phyloP scores from a whole-genome alignment of 2,888 invertebrate genomes.

The Folsomia candida region DNA sequence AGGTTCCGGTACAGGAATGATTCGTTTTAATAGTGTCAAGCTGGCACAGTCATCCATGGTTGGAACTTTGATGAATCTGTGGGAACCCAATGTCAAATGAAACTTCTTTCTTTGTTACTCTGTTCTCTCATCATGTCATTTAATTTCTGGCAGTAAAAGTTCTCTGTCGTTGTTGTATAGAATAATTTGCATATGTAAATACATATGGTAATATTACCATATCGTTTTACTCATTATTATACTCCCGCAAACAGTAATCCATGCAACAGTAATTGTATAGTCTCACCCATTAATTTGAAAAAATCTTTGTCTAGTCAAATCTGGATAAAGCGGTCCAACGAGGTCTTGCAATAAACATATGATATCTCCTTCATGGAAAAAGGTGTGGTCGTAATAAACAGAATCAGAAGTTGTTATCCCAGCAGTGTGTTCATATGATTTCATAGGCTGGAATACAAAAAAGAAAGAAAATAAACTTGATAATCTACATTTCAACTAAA shows the following conservation, averaged over 20 bases:
- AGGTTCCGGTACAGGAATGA: not conserved
- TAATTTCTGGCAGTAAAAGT: too few species aligned
- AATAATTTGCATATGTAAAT: too few species aligned
- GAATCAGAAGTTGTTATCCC: not conserved
- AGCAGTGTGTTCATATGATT: not conserved
- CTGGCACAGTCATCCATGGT: not conserved
- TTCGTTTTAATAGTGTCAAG: not conserved
- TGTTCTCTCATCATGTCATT: too few species aligned
- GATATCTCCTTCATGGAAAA: conserved; percentile 8
- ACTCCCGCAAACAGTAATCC: too few species aligned
- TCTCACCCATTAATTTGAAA: conserved; percentile 7
- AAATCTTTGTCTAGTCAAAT: not conserved
- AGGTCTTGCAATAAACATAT: not conserved
- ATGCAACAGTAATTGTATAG: too few species aligned
- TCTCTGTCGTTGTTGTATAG: too few species aligned
- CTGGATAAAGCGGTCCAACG: not conserved
- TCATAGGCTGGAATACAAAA: conserved; percentile 6
- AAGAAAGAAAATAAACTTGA: not conserved
- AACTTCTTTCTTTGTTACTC: too few species aligned
- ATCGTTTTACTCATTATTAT: too few species aligned
- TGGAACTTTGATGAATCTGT: conserved; percentile 2
- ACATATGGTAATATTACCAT: too few species aligned
- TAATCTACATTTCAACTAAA: not conserved
- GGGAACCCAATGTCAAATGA: too few species aligned
- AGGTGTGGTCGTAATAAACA: not conserved